phyloP scores from a whole-genome alignment of 2,113 vertebrate genomes.

The Suncus etruscus region DNA sequence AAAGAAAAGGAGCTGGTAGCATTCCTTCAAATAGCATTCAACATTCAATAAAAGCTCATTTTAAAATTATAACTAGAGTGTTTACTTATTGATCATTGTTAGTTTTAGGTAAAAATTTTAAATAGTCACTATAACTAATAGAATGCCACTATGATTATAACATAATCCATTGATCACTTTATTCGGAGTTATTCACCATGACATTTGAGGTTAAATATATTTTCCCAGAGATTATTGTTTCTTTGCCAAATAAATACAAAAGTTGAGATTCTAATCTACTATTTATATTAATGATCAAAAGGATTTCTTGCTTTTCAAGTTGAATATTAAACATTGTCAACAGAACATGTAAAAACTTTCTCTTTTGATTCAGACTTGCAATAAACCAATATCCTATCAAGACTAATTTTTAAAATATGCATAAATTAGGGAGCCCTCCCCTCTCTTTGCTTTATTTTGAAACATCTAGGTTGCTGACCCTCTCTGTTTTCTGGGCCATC shows the following conservation, averaged over 20 bases:
- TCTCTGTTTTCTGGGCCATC: neutral
- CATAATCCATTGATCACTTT: constrained; percentile 27
- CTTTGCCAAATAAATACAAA: constrained; percentile 5
- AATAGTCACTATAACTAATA: neutral
- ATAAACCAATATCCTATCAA: neutral
- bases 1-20: neutral
- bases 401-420: neutral
- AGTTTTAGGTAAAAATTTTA: neutral
- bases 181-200: constrained; percentile 30
- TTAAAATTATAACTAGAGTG: neutral
- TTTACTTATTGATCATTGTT: constrained; percentile 38
- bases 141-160: constrained; percentile 8
- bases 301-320: neutral
- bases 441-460: neutral
- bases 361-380: neutral
- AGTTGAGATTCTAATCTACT: neutral
- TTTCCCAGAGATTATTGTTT: neutral
- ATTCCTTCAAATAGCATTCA: neutral
- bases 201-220: neutral
- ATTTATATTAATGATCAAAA: neutral
- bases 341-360: neutral
- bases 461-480: neutral
- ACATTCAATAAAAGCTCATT: constrained; percentile 27
- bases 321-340: neutral
- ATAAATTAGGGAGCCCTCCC: neutral